phyloP scores from a whole-genome alignment of 2,888 invertebrate species.

The Oligia latruncula region DNA sequence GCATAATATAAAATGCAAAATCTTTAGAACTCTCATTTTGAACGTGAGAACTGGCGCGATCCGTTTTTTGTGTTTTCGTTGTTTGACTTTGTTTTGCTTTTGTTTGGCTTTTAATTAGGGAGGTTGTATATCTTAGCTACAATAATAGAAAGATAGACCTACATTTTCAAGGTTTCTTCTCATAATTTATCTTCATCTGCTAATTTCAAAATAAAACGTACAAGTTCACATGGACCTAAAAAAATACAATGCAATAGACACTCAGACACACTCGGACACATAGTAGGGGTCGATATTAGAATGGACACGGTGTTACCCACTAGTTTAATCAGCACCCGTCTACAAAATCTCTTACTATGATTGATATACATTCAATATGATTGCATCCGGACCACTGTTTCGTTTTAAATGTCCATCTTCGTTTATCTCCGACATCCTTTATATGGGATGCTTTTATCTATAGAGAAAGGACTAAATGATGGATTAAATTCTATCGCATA shows the following conservation, averaged over 20 bases:
- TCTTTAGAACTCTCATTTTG: slow-evolving; percentile 58
- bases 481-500: neutral
- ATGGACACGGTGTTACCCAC: slow-evolving; percentile 55
- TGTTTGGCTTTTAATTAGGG: slow-evolving; percentile 27
- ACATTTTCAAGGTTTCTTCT: neutral
- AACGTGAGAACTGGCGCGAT: slow-evolving; percentile 63
- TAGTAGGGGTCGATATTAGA: slow-evolving; percentile 45
- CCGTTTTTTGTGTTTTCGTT: slow-evolving; percentile 54
- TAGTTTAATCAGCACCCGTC: slow-evolving; percentile 64
- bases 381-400: slow-evolving; percentile 27
- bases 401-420: slow-evolving; percentile 27
- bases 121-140: slow-evolving; percentile 11
- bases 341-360: slow-evolving; percentile 55
- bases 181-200: neutral
- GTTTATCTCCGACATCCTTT: slow-evolving; percentile 11
- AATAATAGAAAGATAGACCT: slow-evolving; percentile 4
- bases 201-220: neutral
- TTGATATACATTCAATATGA: slow-evolving; percentile 49
- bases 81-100: slow-evolving; percentile 30
- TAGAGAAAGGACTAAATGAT: neutral
- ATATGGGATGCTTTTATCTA: neutral
- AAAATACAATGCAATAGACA: neutral
- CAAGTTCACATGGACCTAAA: neutral
- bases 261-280: neutral
- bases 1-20: slow-evolving; percentile 67